Evolutionary conservation across 2,113 vertebrate genomes (phyloP).

Genomic region (Grallaria varia): DNA sequence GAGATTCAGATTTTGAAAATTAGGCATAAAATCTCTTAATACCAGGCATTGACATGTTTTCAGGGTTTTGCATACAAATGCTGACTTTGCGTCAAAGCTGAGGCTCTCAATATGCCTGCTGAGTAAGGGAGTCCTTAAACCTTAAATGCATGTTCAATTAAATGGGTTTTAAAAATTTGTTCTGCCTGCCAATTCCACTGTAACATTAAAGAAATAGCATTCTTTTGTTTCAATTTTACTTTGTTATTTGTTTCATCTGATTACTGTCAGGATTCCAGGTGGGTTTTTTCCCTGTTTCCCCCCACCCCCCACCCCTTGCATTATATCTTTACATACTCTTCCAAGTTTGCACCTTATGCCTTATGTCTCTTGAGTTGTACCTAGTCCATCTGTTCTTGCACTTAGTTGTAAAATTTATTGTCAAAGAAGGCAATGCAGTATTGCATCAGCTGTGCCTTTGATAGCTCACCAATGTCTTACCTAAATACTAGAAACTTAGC

Average conservation of each 20-base stretch:
- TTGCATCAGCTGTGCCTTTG: not conserved
- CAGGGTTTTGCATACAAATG: not conserved
- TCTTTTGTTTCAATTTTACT: not conserved
- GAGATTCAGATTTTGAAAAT: not conserved
- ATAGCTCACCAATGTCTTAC: not conserved
- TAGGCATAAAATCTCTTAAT: not conserved
- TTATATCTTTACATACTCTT: not conserved
- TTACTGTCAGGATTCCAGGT: not conserved
- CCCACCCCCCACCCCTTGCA: fast-evolving
- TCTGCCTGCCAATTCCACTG: not conserved
- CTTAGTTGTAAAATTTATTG: not conserved
- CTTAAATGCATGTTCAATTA: not conserved
- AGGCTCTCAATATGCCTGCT: not conserved
- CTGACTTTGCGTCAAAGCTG: not conserved
- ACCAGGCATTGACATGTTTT: not conserved
- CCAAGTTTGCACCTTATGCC: not conserved
- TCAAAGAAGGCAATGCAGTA: not conserved
- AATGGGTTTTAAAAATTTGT: not conserved
- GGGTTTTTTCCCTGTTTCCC: fast-evolving
- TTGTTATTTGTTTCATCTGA: not conserved
- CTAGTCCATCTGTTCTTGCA: not conserved
- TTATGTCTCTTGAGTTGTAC: not conserved
- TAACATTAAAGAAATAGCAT: not conserved
- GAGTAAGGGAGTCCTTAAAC: not conserved
- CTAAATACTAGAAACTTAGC: not conserved